Evolutionary conservation across 1,140 invertebrate genomes (phyloP).

Genomic region (Ylistrum balloti): DNA sequence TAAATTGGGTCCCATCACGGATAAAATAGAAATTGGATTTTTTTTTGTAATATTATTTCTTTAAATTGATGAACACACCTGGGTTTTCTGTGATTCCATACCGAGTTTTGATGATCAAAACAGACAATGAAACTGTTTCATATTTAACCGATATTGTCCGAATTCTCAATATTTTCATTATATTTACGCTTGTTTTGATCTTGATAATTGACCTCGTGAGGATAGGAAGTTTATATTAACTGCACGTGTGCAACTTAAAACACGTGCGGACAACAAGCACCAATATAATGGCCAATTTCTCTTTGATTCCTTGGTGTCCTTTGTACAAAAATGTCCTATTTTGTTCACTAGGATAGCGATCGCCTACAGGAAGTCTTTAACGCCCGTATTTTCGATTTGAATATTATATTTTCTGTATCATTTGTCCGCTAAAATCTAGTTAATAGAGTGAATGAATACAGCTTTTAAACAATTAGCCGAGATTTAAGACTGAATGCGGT

Average conservation of each 20-base stretch:
- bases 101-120: neutral
- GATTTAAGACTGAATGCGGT: conserved; percentile 25
- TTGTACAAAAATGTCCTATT: conserved; percentile 26
- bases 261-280: conserved; percentile 29
- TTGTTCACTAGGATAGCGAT: neutral
- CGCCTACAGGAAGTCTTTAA: neutral
- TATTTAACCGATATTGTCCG: neutral
- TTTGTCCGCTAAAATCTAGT: conserved; percentile 38
- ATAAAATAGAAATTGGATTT: no score
- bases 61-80: neutral
- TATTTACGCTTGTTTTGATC: conserved; percentile 19
- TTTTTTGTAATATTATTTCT: no score
- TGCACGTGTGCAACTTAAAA: neutral
- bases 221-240: neutral
- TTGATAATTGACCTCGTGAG: neutral
- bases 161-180: neutral
- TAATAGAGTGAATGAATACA: neutral
- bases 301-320: neutral
- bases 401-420: conserved; percentile 36
- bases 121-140: neutral
- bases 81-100: neutral
- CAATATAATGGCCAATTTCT: conserved; percentile 29
- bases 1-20: no score
- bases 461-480: conserved; percentile 34
- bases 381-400: conserved; percentile 25